Percentiles rank a stretch among this genome's conserved stretches.
These are phyloP conservation scores for Catocala nupta DNA, from an alignment of 2,888 invertebrate genomes.

Conservation along the genomic window DNA sequence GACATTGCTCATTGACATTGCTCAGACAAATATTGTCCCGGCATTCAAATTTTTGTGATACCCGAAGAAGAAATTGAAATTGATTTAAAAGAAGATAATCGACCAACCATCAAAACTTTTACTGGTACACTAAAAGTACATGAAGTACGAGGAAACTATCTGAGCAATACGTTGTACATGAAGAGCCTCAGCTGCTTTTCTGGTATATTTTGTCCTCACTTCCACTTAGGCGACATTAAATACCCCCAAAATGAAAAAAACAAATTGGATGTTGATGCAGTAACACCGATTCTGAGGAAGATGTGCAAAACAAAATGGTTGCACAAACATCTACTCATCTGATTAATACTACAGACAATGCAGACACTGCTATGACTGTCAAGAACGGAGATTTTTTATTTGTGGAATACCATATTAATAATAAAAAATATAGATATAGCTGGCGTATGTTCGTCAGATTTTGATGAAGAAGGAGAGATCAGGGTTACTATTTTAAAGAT, in stretches of 20 bases:
- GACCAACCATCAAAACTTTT: neutral
- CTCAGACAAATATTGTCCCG: neutral
- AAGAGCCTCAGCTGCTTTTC: constrained; percentile 42
- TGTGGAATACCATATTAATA: constrained; percentile 37
- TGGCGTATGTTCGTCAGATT: constrained; percentile 22
- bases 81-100: neutral
- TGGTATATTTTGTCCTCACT: constrained; percentile 36
- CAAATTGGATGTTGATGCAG: constrained; percentile 36
- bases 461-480: neutral
- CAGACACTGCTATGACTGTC: constrained; percentile 32
- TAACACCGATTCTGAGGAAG: constrained; percentile 40
- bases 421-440: constrained; percentile 44
- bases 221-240: constrained; percentile 37
- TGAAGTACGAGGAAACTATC: constrained; percentile 36
- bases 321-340: constrained; percentile 40
- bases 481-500: neutral
- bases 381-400: constrained; percentile 43
- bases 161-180: constrained; percentile 35
- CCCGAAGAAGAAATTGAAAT: neutral
- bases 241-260: constrained; percentile 29
- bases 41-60: neutral
- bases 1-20: neutral
- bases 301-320: constrained; percentile 34
- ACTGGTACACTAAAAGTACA: constrained; percentile 7
- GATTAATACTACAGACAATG: constrained; percentile 38